A percentile compares a stretch with the other conserved stretches of the same genome.
Evolutionary conservation across 2,113 vertebrate genomes (phyloP).

Genomic region (Lipotes vexillifer): DNA sequence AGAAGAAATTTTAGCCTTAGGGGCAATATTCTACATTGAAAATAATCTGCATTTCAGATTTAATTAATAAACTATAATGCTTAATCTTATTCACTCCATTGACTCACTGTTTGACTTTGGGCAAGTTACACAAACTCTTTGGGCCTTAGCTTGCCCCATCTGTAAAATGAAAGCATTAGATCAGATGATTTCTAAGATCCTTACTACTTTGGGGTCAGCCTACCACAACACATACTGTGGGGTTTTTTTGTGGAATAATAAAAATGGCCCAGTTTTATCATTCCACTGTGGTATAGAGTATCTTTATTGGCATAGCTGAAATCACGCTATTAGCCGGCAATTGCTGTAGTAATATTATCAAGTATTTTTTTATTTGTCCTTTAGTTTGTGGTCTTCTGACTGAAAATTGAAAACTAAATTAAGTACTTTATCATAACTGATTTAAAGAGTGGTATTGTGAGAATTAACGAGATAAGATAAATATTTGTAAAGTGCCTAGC

Average conservation of each 20-base stretch:
- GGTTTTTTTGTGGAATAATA: too few species aligned
- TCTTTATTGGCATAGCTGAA: neutral
- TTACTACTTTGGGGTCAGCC: neutral
- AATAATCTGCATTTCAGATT: neutral
- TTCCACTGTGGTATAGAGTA: neutral
- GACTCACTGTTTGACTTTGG: neutral
- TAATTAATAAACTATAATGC: neutral
- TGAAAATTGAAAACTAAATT: constrained; percentile 4
- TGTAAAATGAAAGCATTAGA: neutral
- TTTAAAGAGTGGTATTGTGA: neutral
- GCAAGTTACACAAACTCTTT: neutral
- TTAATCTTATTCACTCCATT: neutral
- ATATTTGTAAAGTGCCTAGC: neutral
- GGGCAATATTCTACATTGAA: neutral
- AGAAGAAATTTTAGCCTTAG: neutral
- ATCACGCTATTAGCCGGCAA: neutral
- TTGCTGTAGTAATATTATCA: neutral
- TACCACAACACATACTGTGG: neutral
- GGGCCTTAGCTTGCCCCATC: neutral
- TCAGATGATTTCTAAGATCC: neutral
- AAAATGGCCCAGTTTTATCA: neutral
- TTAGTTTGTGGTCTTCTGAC: neutral
- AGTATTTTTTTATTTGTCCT: neutral
- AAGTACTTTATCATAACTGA: neutral
- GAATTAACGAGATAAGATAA: neutral